Evolutionary conservation across 1,140 invertebrate species (phyloP).

Genomic region (Atopsyche davidsoni): DNA sequence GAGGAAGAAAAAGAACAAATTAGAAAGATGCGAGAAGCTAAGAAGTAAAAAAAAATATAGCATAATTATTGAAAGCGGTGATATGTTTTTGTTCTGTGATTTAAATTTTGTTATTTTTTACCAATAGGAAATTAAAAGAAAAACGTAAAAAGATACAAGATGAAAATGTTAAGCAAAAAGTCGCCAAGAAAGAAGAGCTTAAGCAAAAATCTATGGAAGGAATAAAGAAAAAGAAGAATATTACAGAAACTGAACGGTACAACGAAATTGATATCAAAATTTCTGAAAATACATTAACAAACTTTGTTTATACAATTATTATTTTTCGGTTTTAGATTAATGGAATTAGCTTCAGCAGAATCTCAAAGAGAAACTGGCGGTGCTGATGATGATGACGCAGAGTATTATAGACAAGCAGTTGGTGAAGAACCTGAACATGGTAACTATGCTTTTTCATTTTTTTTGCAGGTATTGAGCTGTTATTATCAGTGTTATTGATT

Average conservation of each 20-base stretch:
- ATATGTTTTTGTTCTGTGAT: neutral
- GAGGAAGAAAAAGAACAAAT: slow-evolving; percentile 73
- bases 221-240: slow-evolving; percentile 56
- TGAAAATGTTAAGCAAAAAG: slow-evolving; percentile 68
- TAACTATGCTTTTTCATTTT: slow-evolving; percentile 33
- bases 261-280: neutral
- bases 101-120: slow-evolving; percentile 31
- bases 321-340: slow-evolving; percentile 33
- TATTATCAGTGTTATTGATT: neutral
- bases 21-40: slow-evolving; percentile 62
- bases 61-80: neutral
- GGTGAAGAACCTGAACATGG: slow-evolving; percentile 79
- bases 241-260: slow-evolving; percentile 46
- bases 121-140: slow-evolving; percentile 62
- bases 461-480: slow-evolving; percentile 31
- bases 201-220: slow-evolving; percentile 65
- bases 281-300: neutral
- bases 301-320: neutral
- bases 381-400: slow-evolving; percentile 66
- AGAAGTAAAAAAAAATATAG: slow-evolving; percentile 47
- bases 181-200: slow-evolving; percentile 56
- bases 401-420: slow-evolving; percentile 81
- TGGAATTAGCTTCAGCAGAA: slow-evolving; percentile 47
- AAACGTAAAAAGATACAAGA: slow-evolving; percentile 68
- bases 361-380: slow-evolving; percentile 48